phyloP scores from a whole-genome alignment of 2,797 vertebrate genomes.

The Myripristis jacobus region DNA sequence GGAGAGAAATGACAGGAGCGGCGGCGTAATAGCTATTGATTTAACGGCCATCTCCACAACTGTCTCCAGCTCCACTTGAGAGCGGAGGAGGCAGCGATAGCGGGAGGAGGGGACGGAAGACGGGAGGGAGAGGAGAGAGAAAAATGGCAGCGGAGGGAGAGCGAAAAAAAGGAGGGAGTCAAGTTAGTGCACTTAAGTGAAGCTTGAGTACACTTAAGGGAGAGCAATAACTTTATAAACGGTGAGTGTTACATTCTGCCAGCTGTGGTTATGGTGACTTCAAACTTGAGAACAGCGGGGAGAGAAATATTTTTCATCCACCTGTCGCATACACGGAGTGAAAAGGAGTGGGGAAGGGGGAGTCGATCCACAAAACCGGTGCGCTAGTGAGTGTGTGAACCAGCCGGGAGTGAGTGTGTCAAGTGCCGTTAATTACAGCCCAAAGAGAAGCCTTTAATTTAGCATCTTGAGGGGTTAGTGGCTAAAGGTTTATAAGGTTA shows the following conservation, averaged over 20 bases:
- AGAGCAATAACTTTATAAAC: conserved; percentile 52
- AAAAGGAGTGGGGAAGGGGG: conserved; percentile 1
- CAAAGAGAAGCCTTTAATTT: conserved; percentile 71
- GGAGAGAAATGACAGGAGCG: conserved; percentile 47
- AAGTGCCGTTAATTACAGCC: conserved; percentile 72
- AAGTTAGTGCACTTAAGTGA: conserved; percentile 57
- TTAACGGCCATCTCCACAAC: conserved; percentile 40
- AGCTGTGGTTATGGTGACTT: conserved; percentile 31
- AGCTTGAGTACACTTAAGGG: conserved; percentile 70
- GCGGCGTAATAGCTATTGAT: conserved; percentile 58
- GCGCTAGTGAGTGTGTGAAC: conserved; percentile 7
- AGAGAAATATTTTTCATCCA: conserved; percentile 43
- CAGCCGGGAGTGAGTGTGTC: not conserved
- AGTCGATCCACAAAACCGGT: too few species aligned
- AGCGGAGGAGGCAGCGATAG: conserved; percentile 14
- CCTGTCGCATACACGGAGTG: conserved; percentile 60
- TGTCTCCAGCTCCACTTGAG: conserved; percentile 20
- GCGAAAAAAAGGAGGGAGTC: conserved; percentile 32
- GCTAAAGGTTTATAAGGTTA: conserved; percentile 28
- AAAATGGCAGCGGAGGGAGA: conserved; percentile 30
- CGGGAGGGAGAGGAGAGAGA: not conserved
- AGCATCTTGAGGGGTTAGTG: conserved; percentile 55
- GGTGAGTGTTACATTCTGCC: conserved; percentile 61
- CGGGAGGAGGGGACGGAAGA: conserved; percentile 14
- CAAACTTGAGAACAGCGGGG: conserved; percentile 13